Percentiles rank a stretch among this genome's conserved stretches.
Evolutionary conservation across 2,113 vertebrate genomes (phyloP).

Genomic region (Isurus oxyrinchus): DNA sequence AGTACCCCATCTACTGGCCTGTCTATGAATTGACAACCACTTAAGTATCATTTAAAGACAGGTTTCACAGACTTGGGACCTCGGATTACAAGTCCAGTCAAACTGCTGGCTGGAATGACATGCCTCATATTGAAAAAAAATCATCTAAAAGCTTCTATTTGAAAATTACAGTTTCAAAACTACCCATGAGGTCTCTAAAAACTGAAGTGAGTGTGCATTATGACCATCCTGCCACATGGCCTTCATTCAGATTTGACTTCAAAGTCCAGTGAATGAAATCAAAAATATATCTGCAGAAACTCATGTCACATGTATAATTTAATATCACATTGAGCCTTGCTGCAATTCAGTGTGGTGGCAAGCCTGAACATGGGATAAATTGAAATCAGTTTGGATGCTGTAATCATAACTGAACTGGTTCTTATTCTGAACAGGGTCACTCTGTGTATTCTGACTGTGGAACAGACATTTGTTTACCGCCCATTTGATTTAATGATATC

Average conservation of each 20-base stretch:
- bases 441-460: neutral
- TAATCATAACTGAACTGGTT: neutral
- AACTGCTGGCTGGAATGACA: neutral
- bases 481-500: conserved; percentile 35
- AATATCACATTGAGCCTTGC: neutral
- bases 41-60: neutral
- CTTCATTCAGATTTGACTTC: neutral
- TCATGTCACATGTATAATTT: neutral
- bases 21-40: neutral
- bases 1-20: conserved; percentile 23
- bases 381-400: neutral
- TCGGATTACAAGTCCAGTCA: neutral
- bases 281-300: neutral
- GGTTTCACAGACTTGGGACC: neutral
- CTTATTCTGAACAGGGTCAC: conserved; percentile 18
- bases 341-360: neutral
- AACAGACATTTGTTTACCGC: conserved; percentile 31
- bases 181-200: neutral
- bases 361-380: neutral
- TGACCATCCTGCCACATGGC: neutral
- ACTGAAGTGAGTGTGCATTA: neutral
- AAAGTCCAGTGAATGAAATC: neutral
- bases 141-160: neutral
- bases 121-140: neutral
- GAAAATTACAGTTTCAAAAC: neutral